Evolutionary conservation across 2,797 vertebrate genomes (phyloP), one percentile per base, ranked within the genome.

Genomic region (Alfaro cultratus): DNA sequence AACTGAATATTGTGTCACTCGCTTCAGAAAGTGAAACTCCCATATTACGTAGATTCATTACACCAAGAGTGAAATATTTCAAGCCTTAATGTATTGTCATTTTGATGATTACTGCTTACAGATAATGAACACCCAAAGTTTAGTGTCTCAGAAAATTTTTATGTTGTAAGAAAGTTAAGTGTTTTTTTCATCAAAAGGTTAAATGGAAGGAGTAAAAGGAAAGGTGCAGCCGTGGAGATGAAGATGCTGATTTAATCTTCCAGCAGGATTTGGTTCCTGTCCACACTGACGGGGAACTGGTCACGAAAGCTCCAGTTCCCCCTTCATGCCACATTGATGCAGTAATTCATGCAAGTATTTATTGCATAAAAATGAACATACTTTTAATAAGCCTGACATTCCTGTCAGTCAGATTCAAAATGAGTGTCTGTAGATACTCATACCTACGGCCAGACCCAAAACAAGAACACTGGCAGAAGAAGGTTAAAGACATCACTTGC

Each of bases 401-500:
- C 21, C 21, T 23, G 8, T 23, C 49, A 23, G 49, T 51, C 21
- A 51, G 21, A 23, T 26, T 53, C 49, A 53, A 53, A 60, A 60
- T 60, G n/a, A 60, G n/a, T 31, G 29, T 23, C 2, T 51, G 49
- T 10, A 10, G 49, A 53, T 26, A 26, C 8, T 53, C 49, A 0
- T 53, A 9, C 9, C 21, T 26, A 10, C 26, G 49, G 49, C 1
- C 49, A 53, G 49, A 53, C 21, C 49, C 8, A 53, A 53, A 53
- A 26, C 21, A 26, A 21, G 49, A 51, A 51, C 8, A 9, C 49
- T 51, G 49, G 49, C 53, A 60, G 11, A 31, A 60, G 29, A 60
- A 29, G 12, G 57, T 60, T 3, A 13, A 60, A 21, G 68, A 8
- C 21, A 78, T 45, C 51, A 41, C 91, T 86, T 86, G 97, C 96